Conservation (phyloP, 2,888 invertebrate species). For the Ochropacha duplaris region DNA sequence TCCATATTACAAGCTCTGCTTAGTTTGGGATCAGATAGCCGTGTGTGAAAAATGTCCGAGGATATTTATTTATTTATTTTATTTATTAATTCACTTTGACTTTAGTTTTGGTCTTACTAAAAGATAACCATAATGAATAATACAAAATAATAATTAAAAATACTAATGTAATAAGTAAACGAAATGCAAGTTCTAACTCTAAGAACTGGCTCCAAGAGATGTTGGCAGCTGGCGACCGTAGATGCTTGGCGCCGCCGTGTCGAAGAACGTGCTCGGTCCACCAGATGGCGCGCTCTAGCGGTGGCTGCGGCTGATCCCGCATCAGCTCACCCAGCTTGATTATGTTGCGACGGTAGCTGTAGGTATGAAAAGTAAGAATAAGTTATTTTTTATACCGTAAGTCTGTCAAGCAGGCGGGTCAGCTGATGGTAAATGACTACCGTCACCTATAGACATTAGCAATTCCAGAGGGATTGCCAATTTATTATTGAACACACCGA, state of each 20-base stretch:
- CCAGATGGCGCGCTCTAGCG: slow-evolving; percentile 56
- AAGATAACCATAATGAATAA: background rate
- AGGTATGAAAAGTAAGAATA: slow-evolving; percentile 1
- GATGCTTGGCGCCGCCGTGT: slow-evolving; percentile 61
- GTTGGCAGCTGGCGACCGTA: slow-evolving; percentile 54
- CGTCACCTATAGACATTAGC: no score
- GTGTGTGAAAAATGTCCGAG: no score
- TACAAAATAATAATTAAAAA: background rate
- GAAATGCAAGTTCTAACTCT: slow-evolving; percentile 35
- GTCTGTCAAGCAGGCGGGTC: no score
- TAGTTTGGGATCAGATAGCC: no score
- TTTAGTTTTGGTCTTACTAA: background rate
- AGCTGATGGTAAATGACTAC: no score
- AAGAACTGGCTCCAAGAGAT: slow-evolving; percentile 41
- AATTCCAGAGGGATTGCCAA: no score
- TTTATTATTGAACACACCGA: no score
- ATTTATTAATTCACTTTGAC: background rate
- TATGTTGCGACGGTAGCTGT: slow-evolving; percentile 30
- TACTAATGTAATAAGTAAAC: background rate
- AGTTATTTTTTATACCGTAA: no score
- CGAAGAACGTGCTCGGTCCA: slow-evolving; percentile 70
- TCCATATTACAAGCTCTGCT: no score
- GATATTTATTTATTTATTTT: background rate
- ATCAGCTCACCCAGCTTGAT: slow-evolving; percentile 20
- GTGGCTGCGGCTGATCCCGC: slow-evolving; percentile 23